Conservation (phyloP, 2,888 invertebrate species). For the Agrochola litura region DNA sequence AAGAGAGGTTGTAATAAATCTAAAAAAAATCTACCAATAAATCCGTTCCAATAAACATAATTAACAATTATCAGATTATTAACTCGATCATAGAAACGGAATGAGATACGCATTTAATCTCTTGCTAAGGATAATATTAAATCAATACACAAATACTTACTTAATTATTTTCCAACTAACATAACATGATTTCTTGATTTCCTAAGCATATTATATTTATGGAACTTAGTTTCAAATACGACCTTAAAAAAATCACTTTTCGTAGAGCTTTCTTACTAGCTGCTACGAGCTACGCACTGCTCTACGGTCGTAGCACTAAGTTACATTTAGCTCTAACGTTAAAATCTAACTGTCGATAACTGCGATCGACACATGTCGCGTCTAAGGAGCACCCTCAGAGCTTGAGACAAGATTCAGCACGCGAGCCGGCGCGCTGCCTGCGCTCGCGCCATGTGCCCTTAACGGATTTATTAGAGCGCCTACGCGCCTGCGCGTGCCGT, state of each 20-base stretch:
- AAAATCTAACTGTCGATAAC: conserved; percentile 66
- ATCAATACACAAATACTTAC: not conserved
- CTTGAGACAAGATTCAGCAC: conserved; percentile 84
- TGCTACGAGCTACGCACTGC: conserved; percentile 20
- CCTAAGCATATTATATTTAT: not conserved
- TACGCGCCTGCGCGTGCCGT: conserved; percentile 83
- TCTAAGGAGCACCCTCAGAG: conserved; percentile 80
- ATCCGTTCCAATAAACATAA: not conserved
- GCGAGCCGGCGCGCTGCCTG: conserved; percentile 72
- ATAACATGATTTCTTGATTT: not conserved
- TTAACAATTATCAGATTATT: not conserved
- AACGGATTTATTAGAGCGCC: conserved; percentile 88
- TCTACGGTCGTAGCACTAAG: not conserved
- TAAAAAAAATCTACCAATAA: not conserved
- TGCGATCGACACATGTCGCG: conserved; percentile 51
- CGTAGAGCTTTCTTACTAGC: not conserved
- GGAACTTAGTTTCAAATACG: not conserved
- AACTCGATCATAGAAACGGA: not conserved
- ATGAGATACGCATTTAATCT: not conserved
- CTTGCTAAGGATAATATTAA: not conserved
- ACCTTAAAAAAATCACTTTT: not conserved
- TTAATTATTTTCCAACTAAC: not conserved
- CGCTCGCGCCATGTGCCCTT: conserved; percentile 85
- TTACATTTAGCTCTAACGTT: not conserved
- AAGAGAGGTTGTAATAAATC: not conserved